phyloP scores from a whole-genome alignment of 2,797 vertebrate genomes.

The Podarcis lilfordi region DNA sequence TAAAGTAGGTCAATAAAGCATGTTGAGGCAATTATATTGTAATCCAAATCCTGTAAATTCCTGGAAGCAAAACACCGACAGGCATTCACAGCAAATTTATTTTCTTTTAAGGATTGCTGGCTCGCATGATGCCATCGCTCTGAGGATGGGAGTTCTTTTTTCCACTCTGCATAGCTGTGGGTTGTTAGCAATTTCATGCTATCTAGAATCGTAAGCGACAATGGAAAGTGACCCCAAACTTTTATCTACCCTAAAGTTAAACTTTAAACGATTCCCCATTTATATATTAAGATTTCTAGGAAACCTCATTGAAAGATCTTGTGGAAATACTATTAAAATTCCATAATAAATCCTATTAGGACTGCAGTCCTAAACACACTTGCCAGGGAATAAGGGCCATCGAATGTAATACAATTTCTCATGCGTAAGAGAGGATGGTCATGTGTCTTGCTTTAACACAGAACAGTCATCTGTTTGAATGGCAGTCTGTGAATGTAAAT shows the following conservation, averaged over 20 bases:
- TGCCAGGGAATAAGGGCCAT: not conserved
- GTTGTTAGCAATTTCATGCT: not conserved
- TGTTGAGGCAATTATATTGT: conserved; percentile 29
- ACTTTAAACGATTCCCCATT: not conserved
- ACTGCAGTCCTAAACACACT: not conserved
- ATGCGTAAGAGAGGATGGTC: too few relatives aligned
- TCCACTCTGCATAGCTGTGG: not conserved
- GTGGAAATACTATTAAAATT: not conserved
- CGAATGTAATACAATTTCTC: not conserved
- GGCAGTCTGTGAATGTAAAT: not conserved
- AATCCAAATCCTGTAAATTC: conserved; percentile 59
- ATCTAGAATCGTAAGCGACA: not conserved
- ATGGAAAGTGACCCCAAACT: conserved; percentile 26
- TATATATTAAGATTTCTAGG: not conserved
- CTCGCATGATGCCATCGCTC: conserved; percentile 48
- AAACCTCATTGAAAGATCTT: not conserved
- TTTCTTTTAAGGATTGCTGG: conserved; percentile 56
- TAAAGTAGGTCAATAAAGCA: conserved; percentile 47
- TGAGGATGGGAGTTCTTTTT: conserved; percentile 32
- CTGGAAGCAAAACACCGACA: conserved; percentile 11
- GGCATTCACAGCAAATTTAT: conserved; percentile 44
- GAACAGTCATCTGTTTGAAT: too few relatives aligned
- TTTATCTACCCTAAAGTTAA: conserved; percentile 7
- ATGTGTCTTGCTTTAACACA: not conserved
- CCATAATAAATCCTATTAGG: not conserved